phyloP scores from a whole-genome alignment of 2,888 invertebrate species.

The Lymantria dispar region DNA sequence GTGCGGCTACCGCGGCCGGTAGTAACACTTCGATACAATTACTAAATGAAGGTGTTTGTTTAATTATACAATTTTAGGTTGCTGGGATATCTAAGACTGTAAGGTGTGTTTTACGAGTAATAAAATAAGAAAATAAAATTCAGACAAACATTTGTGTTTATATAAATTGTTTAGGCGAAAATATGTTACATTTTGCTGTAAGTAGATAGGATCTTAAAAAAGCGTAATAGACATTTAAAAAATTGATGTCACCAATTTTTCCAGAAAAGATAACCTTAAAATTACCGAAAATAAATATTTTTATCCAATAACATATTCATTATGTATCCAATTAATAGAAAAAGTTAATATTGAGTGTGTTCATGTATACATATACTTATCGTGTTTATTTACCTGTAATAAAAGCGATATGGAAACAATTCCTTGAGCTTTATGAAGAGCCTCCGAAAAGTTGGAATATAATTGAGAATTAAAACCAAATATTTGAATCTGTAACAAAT shows the following conservation, averaged over 20 bases:
- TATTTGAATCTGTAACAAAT: slow-evolving; percentile 94
- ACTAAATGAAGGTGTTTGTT: slow-evolving; percentile 8
- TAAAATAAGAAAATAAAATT: too few relatives aligned
- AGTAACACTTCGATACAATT: slow-evolving; percentile 69
- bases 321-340: too few relatives aligned
- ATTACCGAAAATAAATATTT: too few relatives aligned
- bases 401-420: slow-evolving; percentile 96
- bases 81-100: neutral
- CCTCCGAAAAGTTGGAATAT: slow-evolving; percentile 97
- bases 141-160: too few relatives aligned
- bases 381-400: slow-evolving; percentile 88
- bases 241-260: too few relatives aligned
- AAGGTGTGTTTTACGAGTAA: neutral
- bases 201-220: too few relatives aligned
- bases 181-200: too few relatives aligned
- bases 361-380: neutral
- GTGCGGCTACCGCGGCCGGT: slow-evolving; percentile 53
- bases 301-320: too few relatives aligned
- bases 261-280: too few relatives aligned
- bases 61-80: slow-evolving; percentile 2
- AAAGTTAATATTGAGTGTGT: too few relatives aligned
- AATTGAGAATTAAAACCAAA: slow-evolving; percentile 99
- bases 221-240: neutral
- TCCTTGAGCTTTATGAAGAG: slow-evolving; percentile 96
- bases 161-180: too few relatives aligned